phyloP scores from a whole-genome alignment of 2,797 vertebrate species.

The Acomys russatus region DNA sequence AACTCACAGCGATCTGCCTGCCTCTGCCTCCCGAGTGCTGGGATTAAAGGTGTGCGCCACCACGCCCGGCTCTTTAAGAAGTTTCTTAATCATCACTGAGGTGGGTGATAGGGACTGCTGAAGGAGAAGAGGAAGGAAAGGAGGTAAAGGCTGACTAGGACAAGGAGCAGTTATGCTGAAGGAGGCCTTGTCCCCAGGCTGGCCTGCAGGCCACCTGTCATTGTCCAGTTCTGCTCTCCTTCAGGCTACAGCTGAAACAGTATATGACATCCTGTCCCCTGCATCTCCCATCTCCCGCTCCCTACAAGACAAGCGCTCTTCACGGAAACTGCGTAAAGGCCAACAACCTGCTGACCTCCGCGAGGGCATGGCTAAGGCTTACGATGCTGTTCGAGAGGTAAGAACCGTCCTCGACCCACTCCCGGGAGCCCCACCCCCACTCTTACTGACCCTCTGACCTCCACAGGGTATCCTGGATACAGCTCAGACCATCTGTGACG shows the following conservation, averaged over 20 bases:
- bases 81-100: too few species aligned
- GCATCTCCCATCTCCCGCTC: slow-evolving; percentile 92
- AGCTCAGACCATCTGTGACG: slow-evolving; percentile 95
- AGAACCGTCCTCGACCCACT: neutral
- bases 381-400: slow-evolving; percentile 96
- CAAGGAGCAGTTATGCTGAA: neutral
- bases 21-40: too few species aligned
- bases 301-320: slow-evolving; percentile 91
- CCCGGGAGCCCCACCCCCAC: accelerated
- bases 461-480: slow-evolving; percentile 95
- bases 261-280: slow-evolving; percentile 96
- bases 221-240: neutral
- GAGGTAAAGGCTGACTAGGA: neutral
- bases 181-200: neutral
- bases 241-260: slow-evolving; percentile 96
- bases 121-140: neutral
- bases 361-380: slow-evolving; percentile 96
- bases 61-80: too few species aligned
- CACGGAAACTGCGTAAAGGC: slow-evolving; percentile 89
- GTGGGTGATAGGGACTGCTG: neutral
- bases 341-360: slow-evolving; percentile 95
- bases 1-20: too few species aligned
- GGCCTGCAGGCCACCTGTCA: neutral
- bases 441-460: slow-evolving; percentile 6
- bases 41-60: too few species aligned